Evolutionary conservation across 2,113 vertebrate species (phyloP).

Genomic region (Candoia aspera): DNA sequence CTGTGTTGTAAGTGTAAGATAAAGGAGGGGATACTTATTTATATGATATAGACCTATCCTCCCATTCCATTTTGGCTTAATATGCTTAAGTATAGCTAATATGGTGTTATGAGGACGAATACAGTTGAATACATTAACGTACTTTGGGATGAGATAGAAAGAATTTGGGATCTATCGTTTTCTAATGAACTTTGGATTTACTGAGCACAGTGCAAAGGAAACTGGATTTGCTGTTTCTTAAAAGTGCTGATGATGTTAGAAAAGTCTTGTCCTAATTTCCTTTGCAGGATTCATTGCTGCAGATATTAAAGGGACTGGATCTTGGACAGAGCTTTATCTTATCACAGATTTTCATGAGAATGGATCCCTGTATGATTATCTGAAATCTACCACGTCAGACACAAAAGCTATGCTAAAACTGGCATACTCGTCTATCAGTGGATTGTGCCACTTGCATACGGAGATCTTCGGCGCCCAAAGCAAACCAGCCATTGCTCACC

Average conservation of each 20-base stretch:
- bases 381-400: constrained; percentile 93
- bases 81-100: neutral
- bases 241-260: neutral
- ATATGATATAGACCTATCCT: neutral
- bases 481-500: constrained; percentile 95
- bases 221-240: neutral
- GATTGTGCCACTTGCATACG: constrained; percentile 93
- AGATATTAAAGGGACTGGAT: constrained; percentile 97
- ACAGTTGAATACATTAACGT: neutral
- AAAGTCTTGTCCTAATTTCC: accelerated
- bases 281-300: constrained; percentile 92
- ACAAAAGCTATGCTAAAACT: constrained; percentile 89
- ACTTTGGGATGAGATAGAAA: neutral
- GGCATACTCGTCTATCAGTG: constrained; percentile 91
- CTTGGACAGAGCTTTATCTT: constrained; percentile 96
- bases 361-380: constrained; percentile 94
- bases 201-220: neutral
- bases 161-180: neutral
- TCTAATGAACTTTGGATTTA: neutral
- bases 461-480: constrained; percentile 98
- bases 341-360: constrained; percentile 98
- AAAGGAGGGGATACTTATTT: too few species aligned
- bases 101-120: neutral
- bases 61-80: neutral
- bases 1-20: neutral